Evolutionary conservation across 2,888 invertebrate species (phyloP).

Genomic region (Amphipoea oculea): DNA sequence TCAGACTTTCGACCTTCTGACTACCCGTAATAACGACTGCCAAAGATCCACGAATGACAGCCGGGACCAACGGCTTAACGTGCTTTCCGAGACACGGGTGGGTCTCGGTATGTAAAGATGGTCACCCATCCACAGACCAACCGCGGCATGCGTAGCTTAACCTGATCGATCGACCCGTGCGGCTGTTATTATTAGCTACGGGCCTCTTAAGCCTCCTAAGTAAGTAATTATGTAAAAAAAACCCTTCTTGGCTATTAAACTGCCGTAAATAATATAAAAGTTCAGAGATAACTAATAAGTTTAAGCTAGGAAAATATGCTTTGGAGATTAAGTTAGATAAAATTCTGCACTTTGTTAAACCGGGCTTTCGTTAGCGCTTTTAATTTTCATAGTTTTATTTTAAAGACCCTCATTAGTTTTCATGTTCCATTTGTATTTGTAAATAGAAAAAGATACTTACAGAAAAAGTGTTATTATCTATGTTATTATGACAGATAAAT

Average conservation of each 20-base stretch:
- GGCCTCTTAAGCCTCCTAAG: too few species aligned
- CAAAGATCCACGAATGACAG: too few species aligned
- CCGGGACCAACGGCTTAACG: too few species aligned
- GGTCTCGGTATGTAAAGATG: neutral
- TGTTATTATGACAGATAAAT: too few species aligned
- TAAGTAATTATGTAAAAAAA: neutral
- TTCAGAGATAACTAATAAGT: neutral
- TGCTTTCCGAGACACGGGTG: too few species aligned
- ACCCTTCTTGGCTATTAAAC: too few species aligned
- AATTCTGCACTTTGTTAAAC: neutral
- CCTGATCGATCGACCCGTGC: too few species aligned
- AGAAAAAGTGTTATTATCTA: too few species aligned
- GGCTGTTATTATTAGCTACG: neutral
- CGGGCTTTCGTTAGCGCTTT: neutral
- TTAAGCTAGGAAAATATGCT: conserved; percentile 3
- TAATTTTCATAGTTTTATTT: neutral
- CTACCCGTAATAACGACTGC: too few species aligned
- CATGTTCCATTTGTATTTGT: neutral
- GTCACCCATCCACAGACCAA: neutral
- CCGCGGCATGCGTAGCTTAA: neutral
- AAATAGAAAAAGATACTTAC: neutral
- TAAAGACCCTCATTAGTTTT: neutral
- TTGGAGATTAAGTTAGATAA: neutral
- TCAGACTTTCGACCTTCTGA: too few species aligned
- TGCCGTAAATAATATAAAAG: neutral